Evolutionary conservation across 2,888 invertebrate genomes (phyloP).

Genomic region (Nephrotoma flavescens): DNA sequence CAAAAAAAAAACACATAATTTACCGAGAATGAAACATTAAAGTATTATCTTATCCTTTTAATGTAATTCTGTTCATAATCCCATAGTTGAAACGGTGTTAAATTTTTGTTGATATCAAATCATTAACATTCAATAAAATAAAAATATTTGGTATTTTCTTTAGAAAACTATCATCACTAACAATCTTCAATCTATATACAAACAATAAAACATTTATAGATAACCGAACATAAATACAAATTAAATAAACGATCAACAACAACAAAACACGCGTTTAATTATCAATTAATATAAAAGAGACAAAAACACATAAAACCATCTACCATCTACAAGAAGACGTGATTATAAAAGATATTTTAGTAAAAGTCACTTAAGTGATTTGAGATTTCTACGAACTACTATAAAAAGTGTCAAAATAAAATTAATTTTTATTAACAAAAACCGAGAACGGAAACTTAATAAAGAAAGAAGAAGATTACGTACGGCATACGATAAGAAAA

Average conservation of each 20-base stretch:
- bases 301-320: neutral
- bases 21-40: neutral
- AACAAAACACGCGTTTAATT: neutral
- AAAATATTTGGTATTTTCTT: neutral
- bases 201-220: neutral
- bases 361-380: neutral
- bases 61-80: neutral
- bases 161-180: neutral
- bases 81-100: neutral
- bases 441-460: neutral
- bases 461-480: neutral
- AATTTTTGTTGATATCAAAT: neutral
- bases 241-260: neutral
- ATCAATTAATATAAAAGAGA: neutral
- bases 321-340: neutral
- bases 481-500: neutral
- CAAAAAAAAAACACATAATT: neutral
- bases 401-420: neutral
- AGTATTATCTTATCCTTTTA: neutral
- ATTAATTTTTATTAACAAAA: neutral
- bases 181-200: neutral
- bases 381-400: neutral
- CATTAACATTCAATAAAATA: neutral
- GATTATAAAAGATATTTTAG: neutral
- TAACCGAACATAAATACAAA: neutral